Base-by-base conservation (phyloP, 2,888 invertebrate species). In the Cataglyphis livida region DNA sequence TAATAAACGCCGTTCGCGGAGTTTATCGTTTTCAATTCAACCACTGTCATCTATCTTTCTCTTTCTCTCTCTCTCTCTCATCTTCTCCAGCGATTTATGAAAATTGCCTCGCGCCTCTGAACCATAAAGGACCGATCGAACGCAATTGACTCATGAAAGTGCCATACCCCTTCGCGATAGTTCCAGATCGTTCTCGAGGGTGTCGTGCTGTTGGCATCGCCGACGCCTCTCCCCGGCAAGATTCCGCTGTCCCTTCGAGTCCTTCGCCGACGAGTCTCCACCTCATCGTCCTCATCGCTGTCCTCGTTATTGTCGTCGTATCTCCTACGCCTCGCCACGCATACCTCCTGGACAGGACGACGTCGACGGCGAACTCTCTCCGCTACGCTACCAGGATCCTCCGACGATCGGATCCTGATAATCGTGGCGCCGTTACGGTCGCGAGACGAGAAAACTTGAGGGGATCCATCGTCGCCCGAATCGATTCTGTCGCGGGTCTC, bases 141-240 rank as follows among this genome's bases (percentile, higher is more conserved):
- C 83, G 90, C 90, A 71, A 90, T 85, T 87, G 90, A 90, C 88
- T 90, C 90, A 89, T 90, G 90, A 90, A 90, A 90, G 88, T 90
- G 90, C 90, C 90, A 90, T 94, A 94, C 94, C 94, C 91, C 93
- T 85, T 94, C 93, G 81, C 93, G 91, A 73, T 93, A 93, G 82
- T 91, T 92, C 94, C 93, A 94, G 57, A 91, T 73, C 87, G 91
- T 92, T 81, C 93, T 91, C 25, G 90, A 88, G 44, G 93, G 93
- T 86, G 91, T 92, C 28, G 79, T 84, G 85, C 84, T 88, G 88
- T 81, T 38, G 18, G 51, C 64, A 44, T 48, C 28, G 64, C 82
- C 70, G 41, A 21, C 82, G 75, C 83, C 81, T 83, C 85, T 83
- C 25, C 64, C 70, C 35, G 88, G 81, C 5, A 84, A 61, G 18